Percentiles rank a stretch among this genome's conserved stretches.
Evolutionary conservation across 2,113 vertebrate genomes (phyloP).

Genomic region (Hydrochoerus hydrochaeris): DNA sequence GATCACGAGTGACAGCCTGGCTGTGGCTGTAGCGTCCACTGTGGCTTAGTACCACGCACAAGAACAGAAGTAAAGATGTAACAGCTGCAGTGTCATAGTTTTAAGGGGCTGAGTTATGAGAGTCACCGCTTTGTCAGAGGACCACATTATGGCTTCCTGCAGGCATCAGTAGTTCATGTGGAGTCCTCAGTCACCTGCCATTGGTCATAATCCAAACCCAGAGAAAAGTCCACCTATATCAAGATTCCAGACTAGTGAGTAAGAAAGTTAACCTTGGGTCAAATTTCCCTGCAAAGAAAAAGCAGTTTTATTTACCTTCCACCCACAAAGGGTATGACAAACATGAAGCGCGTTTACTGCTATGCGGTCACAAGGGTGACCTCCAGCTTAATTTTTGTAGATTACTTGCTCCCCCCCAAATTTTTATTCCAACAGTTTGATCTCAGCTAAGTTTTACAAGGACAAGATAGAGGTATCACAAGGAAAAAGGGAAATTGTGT

Average conservation of each 20-base stretch:
- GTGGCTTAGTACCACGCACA: background rate
- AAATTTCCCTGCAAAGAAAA: slow-evolving; percentile 1
- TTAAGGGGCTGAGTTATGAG: background rate
- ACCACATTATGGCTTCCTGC: background rate
- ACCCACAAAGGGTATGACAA: background rate
- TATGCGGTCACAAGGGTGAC: background rate
- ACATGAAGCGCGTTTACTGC: background rate
- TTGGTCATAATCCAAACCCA: background rate
- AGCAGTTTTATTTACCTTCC: background rate
- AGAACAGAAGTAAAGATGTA: background rate
- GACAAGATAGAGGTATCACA: background rate
- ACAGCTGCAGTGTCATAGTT: background rate
- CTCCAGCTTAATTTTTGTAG: background rate
- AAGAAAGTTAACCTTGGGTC: background rate
- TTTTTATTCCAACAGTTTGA: background rate
- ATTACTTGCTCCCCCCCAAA: background rate
- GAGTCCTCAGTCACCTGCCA: background rate
- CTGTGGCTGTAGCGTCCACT: background rate
- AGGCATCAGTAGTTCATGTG: too few species aligned
- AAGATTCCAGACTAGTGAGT: background rate
- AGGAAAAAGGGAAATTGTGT: background rate
- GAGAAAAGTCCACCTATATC: background rate
- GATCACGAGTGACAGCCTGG: background rate
- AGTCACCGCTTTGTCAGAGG: background rate
- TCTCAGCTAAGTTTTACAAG: background rate